Base-by-base conservation (phyloP, 2,113 vertebrate genomes). In the Mirza zaza region DNA sequence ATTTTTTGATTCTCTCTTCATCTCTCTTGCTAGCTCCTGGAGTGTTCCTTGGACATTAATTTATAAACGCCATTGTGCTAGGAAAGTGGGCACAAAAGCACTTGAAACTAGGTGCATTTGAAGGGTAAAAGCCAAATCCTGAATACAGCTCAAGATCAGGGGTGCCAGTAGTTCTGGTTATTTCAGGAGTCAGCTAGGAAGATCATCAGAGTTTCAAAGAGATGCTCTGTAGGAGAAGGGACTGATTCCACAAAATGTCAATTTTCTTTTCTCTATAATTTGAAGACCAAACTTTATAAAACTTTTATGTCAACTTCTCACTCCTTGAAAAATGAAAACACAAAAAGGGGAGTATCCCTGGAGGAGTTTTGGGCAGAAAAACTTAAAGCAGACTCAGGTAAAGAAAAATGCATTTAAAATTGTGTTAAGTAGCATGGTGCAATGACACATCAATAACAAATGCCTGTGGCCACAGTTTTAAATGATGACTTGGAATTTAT, bases 301-400 rank as follows among this genome's bases (percentile, higher is more conserved):
- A 96, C 12, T 94, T 95, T 87, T 13, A 36, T 85, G 83, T 91
- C 91, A 96, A 79, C 57, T 76, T 97, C 70, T 94, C 11, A 92
- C 20, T 79, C 6, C 91, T 94, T 96, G 94, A 98, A 97, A 98
- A 98, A 97, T 79, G 57, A 97, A 98, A 73, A 45, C 29, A 71
- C 57, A 91, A 94, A 97, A 39, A 42, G 14, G 5, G 2, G 45
- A 93, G 89, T 57, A 93, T 61, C 81, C 93, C 82, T 93, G 39
- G 45, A 96, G 94, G 73, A 97, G 1, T 97, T 97, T 81, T 65
- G 57, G 94, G 63, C 36, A 96, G 95, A 94, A 52, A 96, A 96
- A 42, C 21, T 97, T 91, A 97, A 96, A 79, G 93, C 84, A 97
- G 95, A 83, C 32, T 70, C 71, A 95, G 52, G 96, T 68, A 94